Base-by-base conservation (phyloP, 1,140 invertebrate species). In the Teleogryllus occipitalis region DNA sequence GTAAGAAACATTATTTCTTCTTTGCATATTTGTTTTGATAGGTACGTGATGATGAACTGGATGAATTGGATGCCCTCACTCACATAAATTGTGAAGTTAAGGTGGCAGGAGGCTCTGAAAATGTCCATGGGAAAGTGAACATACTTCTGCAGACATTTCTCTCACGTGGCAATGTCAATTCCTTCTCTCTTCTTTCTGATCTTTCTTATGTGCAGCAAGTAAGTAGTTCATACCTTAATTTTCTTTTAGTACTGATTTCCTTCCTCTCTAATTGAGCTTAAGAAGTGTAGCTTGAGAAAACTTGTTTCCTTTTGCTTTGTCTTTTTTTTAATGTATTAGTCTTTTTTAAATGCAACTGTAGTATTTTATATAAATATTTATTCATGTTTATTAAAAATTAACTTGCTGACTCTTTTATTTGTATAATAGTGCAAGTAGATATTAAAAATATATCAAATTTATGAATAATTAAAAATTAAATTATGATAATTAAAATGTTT, bases 101-200 rank as follows among this genome's bases (percentile, higher is more conserved):
- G 76, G 92, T 95, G 0, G 88, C 90, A 79, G 95, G 95, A 18
- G 94, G 95, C 4, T 90, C 91, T 21, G 97, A 98, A 86, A 97
- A 97, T 86, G 89, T 95, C 49, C 90, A 95, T 83, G 97, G 97
- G 79, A 99, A 99, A 92, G 97, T 99, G 27, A 99, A 99, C 86
- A 97, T 98, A 84, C 88, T 99, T 8, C 90, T 99, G 81, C 98
- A 99, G 87, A 93, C 95, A 0, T 97, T 93, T 85, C 89, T 99
- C 18, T 97, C 95, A 0, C 88, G 93, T 80, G 92, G 92, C 47
- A 87, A 89, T 73, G 90, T 98, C 0, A 92, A 95, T 82, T 91
- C 92, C 0, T 97, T 98, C 83, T 99, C 97, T 0, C 87, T 99
- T 8, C 90, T 95, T 79, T 98, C 97, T 0, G 97, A 99, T 89